phyloP scores from a whole-genome alignment of 1,140 invertebrate species.

The Bombus balteatus region DNA sequence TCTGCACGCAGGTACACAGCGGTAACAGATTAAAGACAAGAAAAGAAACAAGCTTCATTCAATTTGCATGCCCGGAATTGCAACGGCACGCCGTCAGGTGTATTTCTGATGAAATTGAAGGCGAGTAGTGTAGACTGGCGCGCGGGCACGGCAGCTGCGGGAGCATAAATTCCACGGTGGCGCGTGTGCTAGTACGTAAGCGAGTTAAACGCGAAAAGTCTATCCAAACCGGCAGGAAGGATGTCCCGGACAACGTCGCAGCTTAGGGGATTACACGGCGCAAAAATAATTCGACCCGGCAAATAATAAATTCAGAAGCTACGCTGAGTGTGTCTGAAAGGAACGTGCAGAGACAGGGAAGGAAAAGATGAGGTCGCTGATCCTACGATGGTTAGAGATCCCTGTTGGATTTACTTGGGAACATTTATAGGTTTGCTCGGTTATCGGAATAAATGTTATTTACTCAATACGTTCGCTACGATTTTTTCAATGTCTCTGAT shows the following conservation, averaged over 20 bases:
- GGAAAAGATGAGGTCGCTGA: not conserved
- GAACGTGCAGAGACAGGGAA: not conserved
- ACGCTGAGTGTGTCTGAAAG: conserved; percentile 9
- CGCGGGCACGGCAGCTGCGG: conserved; percentile 42
- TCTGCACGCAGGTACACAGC: not conserved
- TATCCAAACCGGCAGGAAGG: conserved; percentile 43
- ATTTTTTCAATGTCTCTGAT: no score
- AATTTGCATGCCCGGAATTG: conserved; percentile 47
- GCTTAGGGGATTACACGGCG: conserved; percentile 63
- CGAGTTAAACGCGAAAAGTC: conserved; percentile 62
- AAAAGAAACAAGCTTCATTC: conserved; percentile 41
- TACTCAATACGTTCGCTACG: not conserved
- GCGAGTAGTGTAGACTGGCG: not conserved
- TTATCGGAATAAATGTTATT: not conserved
- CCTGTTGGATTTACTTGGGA: not conserved
- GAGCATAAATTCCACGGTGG: conserved; percentile 61
- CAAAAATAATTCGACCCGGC: conserved; percentile 60
- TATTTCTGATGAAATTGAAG: conserved; percentile 61
- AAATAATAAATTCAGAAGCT: conserved; percentile 60
- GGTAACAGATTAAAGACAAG: conserved; percentile 21
- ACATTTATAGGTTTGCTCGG: not conserved
- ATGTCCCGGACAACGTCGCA: conserved; percentile 28
- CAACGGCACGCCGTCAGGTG: conserved; percentile 49
- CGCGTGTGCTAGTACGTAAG: conserved; percentile 9
- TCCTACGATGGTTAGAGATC: not conserved